Conservation (phyloP, 2,113 vertebrate genomes). For the Puntigrus tetrazona region DNA sequence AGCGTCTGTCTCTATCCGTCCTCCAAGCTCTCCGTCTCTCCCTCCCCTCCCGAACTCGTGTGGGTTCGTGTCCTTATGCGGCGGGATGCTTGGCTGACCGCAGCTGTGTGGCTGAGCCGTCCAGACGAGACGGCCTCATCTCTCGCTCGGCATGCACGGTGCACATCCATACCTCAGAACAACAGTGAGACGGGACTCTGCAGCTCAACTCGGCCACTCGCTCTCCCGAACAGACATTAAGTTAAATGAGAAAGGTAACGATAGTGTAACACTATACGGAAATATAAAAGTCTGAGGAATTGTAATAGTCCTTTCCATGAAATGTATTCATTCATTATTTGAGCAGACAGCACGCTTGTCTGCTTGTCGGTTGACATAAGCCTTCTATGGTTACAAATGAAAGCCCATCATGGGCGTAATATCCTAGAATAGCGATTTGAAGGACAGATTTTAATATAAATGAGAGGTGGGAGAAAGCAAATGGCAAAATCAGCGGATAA, state of each 20-base stretch:
- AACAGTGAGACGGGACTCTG: constrained; percentile 21
- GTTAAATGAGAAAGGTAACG: constrained; percentile 34
- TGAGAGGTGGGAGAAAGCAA: constrained; percentile 28
- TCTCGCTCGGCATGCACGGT: constrained; percentile 25
- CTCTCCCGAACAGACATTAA: constrained; percentile 15
- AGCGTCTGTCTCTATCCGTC: neutral
- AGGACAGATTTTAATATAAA: constrained; percentile 47
- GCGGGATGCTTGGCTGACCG: constrained; percentile 54
- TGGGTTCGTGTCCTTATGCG: constrained; percentile 54
- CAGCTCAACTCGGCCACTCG: constrained; percentile 31
- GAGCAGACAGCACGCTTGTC: constrained; percentile 45
- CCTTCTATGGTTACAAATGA: constrained; percentile 36
- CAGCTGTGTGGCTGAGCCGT: constrained; percentile 46
- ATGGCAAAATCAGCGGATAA: constrained; percentile 42
- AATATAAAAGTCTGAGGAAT: constrained; percentile 39
- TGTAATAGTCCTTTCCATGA: constrained; percentile 36
- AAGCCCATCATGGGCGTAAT: constrained; percentile 19
- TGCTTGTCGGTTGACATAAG: constrained; percentile 19
- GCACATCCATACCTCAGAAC: constrained; percentile 21
- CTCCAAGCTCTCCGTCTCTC: neutral
- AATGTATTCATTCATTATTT: constrained; percentile 50
- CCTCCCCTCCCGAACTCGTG: constrained; percentile 62
- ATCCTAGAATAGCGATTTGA: constrained; percentile 24
- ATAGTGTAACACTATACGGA: constrained; percentile 43
- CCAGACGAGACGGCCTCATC: constrained; percentile 40